Base-by-base conservation (phyloP, 2,113 vertebrate species). In the Pangasianodon gigas region DNA sequence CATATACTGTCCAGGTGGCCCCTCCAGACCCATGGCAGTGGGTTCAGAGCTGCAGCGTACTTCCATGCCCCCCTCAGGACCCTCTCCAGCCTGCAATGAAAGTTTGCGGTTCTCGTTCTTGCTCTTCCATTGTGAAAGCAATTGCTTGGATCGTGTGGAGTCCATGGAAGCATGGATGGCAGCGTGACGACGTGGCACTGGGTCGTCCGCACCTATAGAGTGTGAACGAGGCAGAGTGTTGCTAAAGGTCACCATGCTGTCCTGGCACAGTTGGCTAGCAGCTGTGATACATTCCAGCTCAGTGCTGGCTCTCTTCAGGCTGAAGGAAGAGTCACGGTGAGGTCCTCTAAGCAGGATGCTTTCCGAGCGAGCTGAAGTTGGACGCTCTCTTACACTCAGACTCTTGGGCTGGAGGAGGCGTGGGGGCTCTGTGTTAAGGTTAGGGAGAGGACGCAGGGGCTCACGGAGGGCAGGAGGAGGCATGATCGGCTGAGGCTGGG, bases 111-210 rank as follows among this genome's bases (percentile, higher is more conserved):
- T 97, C 92, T 97, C 97, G 16, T 98, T 98, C 94, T 99, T 99
- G 89, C 94, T 98, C 93, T 98, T 99, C 98, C 98, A 99, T 91
- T 99, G 98, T 21, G 98, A 98, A 37, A 99, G 96, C 83, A 99
- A 96, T 92, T 99, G 98, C 91, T 99, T 99, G 58, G 98, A 99
- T 26, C 98, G 96, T 16, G 97, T 97, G 2, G 98, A 98, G 93
- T 99, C 98, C 98, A 99, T 98, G 2, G 98, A 98, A 10, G 98
- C 96, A 0, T 99, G 98, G 92, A 99, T 98, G 80, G 97, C 96
- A 46, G 98, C 96, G 0, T 98, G 98, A 89, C 97, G 96, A 46
- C 98, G 94, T 6, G 97, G 91, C 32, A 92, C 97, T 0, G 97
- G 96, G 83, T 99, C 98, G 91, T 99, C 98, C 16, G 97, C 92